These are phyloP conservation scores for Scatophagus argus DNA, from an alignment of 2,113 vertebrate species.

Conservation along the genomic window DNA sequence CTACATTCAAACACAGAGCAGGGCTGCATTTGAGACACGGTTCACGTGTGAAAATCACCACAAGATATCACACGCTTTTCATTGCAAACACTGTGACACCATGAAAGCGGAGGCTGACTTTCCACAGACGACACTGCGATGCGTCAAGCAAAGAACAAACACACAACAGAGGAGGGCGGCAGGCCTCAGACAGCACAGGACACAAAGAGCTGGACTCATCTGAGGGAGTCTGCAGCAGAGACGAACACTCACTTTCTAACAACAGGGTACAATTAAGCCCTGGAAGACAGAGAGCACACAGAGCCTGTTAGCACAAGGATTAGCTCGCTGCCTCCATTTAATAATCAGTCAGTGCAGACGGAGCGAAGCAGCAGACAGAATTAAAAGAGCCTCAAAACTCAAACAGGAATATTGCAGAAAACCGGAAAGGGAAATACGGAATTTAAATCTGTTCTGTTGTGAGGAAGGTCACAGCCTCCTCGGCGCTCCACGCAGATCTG, in stretches of 20 bases:
- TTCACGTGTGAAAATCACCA: background rate
- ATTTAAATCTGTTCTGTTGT: background rate
- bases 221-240: conserved; percentile 54
- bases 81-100: conserved; percentile 34
- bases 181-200: conserved; percentile 24
- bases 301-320: conserved; percentile 78
- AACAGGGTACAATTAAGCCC: conserved; percentile 94
- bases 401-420: background rate
- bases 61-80: conserved; percentile 5
- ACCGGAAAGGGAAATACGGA: background rate
- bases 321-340: conserved; percentile 1
- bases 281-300: conserved; percentile 88
- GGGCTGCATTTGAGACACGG: conserved; percentile 42
- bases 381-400: background rate
- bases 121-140: conserved; percentile 42
- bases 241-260: conserved; percentile 91
- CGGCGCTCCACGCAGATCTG: background rate
- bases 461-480: background rate
- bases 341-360: conserved; percentile 11
- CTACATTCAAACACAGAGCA: conserved; percentile 54
- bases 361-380: background rate
- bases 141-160: conserved; percentile 31
- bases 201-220: conserved; percentile 54
- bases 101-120: conserved; percentile 7
- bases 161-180: conserved; percentile 27